Base-by-base conservation (phyloP, 2,888 invertebrate species). In the Brassicogethes aeneus region DNA sequence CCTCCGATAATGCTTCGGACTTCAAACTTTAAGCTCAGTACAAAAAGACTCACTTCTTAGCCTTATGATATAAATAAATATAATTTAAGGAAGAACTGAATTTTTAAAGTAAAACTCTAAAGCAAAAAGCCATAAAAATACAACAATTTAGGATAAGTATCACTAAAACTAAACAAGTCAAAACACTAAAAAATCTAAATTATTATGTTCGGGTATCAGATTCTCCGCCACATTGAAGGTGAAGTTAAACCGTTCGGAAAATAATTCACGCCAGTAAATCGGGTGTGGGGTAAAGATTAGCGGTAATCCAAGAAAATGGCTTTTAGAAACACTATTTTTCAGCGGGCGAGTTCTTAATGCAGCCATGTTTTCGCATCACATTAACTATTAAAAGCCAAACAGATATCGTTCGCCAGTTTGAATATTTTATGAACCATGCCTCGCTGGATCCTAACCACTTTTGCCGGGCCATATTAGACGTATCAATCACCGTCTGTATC, bases 241-340 rank as follows among this genome's bases (percentile, higher is more conserved):
- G 23, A 23, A 23, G 23, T 33, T 33, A 39, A 39, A 32, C 39
- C 34, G 32, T 3, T 33, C 15, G 39, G 39, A 39, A 39, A 39
- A 39, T 39, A 39, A 39, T 39, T 39, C 33, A 39, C 39, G 53
- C 50, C 44, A 47, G 51, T 54, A 57, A 57, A 57, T 57, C 55
- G 51, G 51, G 55, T 54, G 53, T 54, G 51, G 51, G 52, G 53
- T 51, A 51, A 56, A 58, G 61, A 59, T 62, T 61, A 62, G 55
- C 54, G 51, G 53, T 60, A 60, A 62, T 61, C 61, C 57, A 44
- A 47, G 55, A 53, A 55, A 61, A 62, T 60, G 60, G 60, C 56
- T 60, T 60, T 57, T 48, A 44, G 49, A 55, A 52, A 54, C 54
- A 54, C 49, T 56, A 58, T 58, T 57, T 57, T 54, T 55, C 54